Evolutionary conservation across 2,888 invertebrate species (phyloP).

Genomic region (Nomada ruficornis): DNA sequence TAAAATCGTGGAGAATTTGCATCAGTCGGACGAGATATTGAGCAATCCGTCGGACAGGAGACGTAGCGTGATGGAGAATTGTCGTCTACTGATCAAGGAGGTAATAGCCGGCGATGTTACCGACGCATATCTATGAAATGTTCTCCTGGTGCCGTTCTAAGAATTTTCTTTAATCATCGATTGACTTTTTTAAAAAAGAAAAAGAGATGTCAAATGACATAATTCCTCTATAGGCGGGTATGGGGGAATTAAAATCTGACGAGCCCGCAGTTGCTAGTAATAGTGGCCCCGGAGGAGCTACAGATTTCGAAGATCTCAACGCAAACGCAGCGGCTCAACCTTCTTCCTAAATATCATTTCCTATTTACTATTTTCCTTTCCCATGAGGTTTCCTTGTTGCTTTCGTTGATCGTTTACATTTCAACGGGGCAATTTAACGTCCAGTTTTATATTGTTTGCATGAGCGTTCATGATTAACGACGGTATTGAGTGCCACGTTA

Average conservation of each 20-base stretch:
- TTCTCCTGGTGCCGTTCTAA: conserved; percentile 49
- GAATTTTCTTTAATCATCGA: conserved; percentile 57
- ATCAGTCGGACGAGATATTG: conserved; percentile 73
- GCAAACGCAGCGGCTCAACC: conserved; percentile 68
- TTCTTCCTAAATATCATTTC: conserved; percentile 60
- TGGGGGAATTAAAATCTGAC: conserved; percentile 71
- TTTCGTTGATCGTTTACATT: neutral
- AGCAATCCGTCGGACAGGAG: conserved; percentile 74
- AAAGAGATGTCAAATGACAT: conserved; percentile 71
- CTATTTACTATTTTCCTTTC: neutral
- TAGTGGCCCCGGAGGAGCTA: conserved; percentile 57
- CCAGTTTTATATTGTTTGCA: conserved; percentile 13
- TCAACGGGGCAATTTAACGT: conserved; percentile 17
- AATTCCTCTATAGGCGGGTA: conserved; percentile 72
- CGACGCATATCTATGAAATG: conserved; percentile 64
- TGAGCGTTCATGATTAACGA: conserved; percentile 18
- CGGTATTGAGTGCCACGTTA: neutral
- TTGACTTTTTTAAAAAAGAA: conserved; percentile 51
- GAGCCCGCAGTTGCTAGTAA: conserved; percentile 65
- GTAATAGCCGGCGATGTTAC: conserved; percentile 69
- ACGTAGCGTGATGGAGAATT: conserved; percentile 76
- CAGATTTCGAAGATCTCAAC: conserved; percentile 72
- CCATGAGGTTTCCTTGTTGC: neutral
- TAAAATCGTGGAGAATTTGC: conserved; percentile 71
- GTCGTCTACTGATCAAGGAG: conserved; percentile 76